Base-by-base conservation (phyloP, 2,797 vertebrate genomes). In the Chrosomus eos region DNA sequence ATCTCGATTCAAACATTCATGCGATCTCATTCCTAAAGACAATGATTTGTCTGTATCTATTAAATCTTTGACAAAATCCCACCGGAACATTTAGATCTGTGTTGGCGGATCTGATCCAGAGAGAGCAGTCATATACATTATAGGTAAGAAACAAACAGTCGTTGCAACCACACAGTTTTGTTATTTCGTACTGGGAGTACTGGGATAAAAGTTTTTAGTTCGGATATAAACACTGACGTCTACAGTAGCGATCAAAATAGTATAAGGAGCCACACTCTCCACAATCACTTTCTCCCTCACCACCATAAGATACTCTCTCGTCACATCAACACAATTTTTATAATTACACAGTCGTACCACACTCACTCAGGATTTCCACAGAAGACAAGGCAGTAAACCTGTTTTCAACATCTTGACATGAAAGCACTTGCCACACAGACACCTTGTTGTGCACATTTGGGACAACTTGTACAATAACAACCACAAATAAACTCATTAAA, bases 311-410 rank as follows among this genome's bases (percentile, higher is more conserved):
- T 43, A 45, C 55, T 73, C n/a, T 71, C 48, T 81, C 13, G 0
- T 45, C 43, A 64, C 55, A 81, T 81, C 75, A 68, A 77, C 77
- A 87, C 72, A 84, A 78, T 84, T 87, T 84, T 87, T 19, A 81
- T 87, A 81, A 84, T 87, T 77, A 84, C 86, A 84, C 21, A 76
- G 9, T 66, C 10, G 5, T 70, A 58, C 33, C 62, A 58, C 60
- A 23, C 48, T 83, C 68, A 36, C 58, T 83, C 62, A 43, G 23
- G 10, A 72, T 83, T 83, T 87, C 40, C 36, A 80, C n/a, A 70
- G 45, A 26, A 80, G 75, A 26, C 75, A 53, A 60, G 18, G 40
- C 71, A 77, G 72, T 84, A 87, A 87, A 84, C 62, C 60, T 84
- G 74, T 53, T 85, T 72, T 74, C 19, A 85, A 72, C 78, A 85